Percentiles rank a stretch among this genome's conserved stretches.
Conservation (phyloP, 2,113 vertebrate species). For the Otis tarda region DNA sequence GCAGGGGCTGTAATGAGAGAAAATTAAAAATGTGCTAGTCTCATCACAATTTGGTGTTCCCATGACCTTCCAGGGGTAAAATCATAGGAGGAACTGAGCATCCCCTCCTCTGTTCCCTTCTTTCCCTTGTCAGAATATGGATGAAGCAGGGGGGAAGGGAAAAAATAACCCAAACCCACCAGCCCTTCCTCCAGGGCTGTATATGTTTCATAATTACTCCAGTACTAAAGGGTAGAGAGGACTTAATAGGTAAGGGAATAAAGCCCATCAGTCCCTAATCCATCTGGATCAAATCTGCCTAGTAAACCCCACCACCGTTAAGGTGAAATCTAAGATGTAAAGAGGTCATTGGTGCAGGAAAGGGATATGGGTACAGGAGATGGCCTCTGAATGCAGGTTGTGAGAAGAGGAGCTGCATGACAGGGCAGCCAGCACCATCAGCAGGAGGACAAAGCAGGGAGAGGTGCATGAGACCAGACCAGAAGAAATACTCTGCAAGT, state of each 20-base stretch:
- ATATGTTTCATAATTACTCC: neutral
- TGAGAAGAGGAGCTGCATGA: neutral
- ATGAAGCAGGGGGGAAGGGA: neutral
- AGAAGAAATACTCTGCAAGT: neutral
- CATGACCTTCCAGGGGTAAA: constrained; percentile 67
- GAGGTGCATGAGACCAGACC: neutral
- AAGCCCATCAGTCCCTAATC: neutral
- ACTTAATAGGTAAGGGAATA: neutral
- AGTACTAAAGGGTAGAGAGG: neutral
- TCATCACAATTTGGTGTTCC: constrained; percentile 66
- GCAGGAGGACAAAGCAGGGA: neutral
- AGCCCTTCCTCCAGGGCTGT: neutral
- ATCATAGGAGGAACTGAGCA: neutral
- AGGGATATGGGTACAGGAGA: neutral
- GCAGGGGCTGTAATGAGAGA: constrained; percentile 76
- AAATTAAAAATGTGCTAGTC: constrained; percentile 74
- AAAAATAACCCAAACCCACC: neutral
- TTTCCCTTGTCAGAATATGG: neutral
- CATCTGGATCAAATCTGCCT: neutral
- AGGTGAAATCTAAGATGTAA: neutral
- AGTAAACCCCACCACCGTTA: fast-evolving
- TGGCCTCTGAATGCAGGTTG: neutral
- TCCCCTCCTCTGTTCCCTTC: neutral
- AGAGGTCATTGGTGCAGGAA: neutral
- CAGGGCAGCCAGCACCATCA: neutral